Conservation (phyloP, 2,888 invertebrate genomes). For the Bombyx huttoni region DNA sequence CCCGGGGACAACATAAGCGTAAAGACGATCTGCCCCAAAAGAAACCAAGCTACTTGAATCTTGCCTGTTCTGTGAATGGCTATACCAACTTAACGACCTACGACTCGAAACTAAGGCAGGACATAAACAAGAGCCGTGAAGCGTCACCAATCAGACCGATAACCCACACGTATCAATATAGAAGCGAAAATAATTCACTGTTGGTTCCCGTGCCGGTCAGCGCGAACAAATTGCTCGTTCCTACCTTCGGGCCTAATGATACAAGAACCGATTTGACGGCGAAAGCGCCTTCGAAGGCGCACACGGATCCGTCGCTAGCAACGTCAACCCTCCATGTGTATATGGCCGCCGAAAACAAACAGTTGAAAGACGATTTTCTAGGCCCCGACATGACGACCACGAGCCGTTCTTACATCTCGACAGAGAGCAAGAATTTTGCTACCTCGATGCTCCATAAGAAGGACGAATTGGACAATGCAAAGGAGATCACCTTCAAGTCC, state of each 20-base stretch:
- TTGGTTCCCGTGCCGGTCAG: constrained; percentile 62
- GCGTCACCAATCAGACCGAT: constrained; percentile 79
- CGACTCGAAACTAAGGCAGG: constrained; percentile 84
- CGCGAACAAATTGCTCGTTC: constrained; percentile 69
- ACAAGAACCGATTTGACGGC: constrained; percentile 57
- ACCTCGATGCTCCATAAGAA: constrained; percentile 56
- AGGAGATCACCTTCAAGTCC: constrained; percentile 56
- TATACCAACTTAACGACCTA: constrained; percentile 90
- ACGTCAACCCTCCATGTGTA: constrained; percentile 53
- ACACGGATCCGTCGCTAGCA: constrained; percentile 55
- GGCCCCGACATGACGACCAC: constrained; percentile 61
- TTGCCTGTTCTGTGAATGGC: constrained; percentile 92
- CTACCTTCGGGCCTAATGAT: constrained; percentile 67
- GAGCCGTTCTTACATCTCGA: constrained; percentile 48
- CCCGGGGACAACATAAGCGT: constrained; percentile 49
- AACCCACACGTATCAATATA: constrained; percentile 59
- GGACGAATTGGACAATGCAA: constrained; percentile 57
- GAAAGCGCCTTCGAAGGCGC: constrained; percentile 68
- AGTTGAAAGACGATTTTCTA: constrained; percentile 62
- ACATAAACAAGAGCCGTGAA: constrained; percentile 79
- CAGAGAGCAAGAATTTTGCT: constrained; percentile 55
- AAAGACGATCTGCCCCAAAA: constrained; percentile 66
- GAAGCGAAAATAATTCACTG: constrained; percentile 52
- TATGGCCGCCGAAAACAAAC: constrained; percentile 66
- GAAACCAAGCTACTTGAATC: constrained; percentile 89